Base-by-base conservation (phyloP, 2,888 invertebrate species). In the Tenthredo mesomela region DNA sequence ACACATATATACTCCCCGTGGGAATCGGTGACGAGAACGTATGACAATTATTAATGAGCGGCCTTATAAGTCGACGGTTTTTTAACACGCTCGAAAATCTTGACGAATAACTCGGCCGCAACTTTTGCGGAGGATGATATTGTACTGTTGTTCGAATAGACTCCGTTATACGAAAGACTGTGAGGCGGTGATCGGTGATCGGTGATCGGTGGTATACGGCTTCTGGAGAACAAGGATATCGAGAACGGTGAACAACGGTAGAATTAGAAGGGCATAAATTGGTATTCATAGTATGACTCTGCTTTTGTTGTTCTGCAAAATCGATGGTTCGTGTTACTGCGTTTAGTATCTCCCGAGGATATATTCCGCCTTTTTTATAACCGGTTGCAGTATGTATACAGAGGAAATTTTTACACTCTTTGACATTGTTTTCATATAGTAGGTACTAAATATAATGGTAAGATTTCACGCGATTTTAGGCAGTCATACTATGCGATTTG, bases 61-160 rank as follows among this genome's bases (percentile, higher is more conserved):
- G 7, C 80, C 80, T 80, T 61, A 80, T 61, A 80, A 40, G 61
- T 80, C 58, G 33, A 61, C 61, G 21, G 54, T 40, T 33, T 58
- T 61, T 80, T 21, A 61, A n/a, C 61, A 80, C 80, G 61, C 61
- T 61, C 80, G 33, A 80, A 61, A 80, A 61, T 78, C 40, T 25
- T 9, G 37, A 58, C 61, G 80, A 54, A 40, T 21, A 73, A 54
- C 3, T 40, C 21, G n/a, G 73, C 73, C 12, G n/a, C n/a, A 73
- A 29, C 29, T 50, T 80, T 61, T 80, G 80, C 61, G 80, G 80
- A 80, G 80, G 80, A 80, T 61, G n/a, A 33, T 77, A 18, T 33
- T 33, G 18, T 71, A 37, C 70, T 71, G 70, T 71, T 71, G 70
- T 71, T 71, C 70, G 37, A 40, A 71, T 6, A 47, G 1, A n/a